Percentiles rank a stretch among this genome's conserved stretches.
Evolutionary conservation across 2,888 invertebrate species (phyloP).

Genomic region (Stenolophus ochropezus): DNA sequence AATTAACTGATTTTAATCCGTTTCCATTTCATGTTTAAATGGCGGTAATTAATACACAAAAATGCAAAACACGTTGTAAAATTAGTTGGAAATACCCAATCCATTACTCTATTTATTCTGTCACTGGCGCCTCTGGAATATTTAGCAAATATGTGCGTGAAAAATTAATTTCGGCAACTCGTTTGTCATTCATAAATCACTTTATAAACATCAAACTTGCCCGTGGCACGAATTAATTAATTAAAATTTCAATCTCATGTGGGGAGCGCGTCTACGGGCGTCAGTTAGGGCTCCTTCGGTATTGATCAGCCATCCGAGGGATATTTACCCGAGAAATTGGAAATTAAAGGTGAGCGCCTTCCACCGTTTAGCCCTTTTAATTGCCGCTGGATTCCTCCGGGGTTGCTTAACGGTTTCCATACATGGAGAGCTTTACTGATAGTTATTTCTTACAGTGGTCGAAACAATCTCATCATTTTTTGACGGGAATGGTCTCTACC

Average conservation of each 20-base stretch:
- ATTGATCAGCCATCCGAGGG: slow-evolving; percentile 19
- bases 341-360: slow-evolving; percentile 12
- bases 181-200: slow-evolving; percentile 58
- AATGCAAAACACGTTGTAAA: background rate
- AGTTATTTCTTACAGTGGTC: no score
- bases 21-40: background rate
- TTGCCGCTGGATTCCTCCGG: background rate
- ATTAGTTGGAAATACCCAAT: background rate
- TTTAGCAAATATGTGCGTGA: slow-evolving; percentile 33
- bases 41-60: background rate
- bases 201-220: slow-evolving; percentile 57
- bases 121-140: background rate
- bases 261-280: background rate
- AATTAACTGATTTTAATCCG: background rate
- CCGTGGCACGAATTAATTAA: slow-evolving; percentile 54
- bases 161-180: slow-evolving; percentile 54
- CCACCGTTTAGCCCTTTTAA: slow-evolving; percentile 9
- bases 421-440: no score
- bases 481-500: no score
- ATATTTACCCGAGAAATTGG: slow-evolving; percentile 30
- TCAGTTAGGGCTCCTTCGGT: background rate
- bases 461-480: no score
- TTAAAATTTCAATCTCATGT: slow-evolving; percentile 57
- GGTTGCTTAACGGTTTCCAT: no score
- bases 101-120: slow-evolving; percentile 1